Base-by-base conservation (phyloP, 2,888 invertebrate species). In the Acleris holmiana region DNA sequence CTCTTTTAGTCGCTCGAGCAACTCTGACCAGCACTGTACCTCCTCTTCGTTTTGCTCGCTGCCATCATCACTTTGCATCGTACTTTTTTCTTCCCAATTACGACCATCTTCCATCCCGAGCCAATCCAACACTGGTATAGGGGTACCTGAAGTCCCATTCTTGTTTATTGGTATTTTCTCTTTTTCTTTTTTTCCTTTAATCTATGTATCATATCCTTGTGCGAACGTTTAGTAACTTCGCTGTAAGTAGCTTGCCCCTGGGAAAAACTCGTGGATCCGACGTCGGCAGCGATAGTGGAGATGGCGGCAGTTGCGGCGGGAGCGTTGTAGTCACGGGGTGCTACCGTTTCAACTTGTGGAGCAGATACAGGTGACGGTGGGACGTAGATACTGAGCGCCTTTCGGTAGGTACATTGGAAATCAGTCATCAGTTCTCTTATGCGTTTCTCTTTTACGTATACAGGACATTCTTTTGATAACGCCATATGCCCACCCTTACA, bases 351-450 rank as follows among this genome's bases (percentile, higher is more conserved):
- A 1, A 1, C 7, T 25, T n/a, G 40, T 15, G 35, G 4, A 19
- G 1, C 41, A 35, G 10, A 19, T 40, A 23, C 15, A 8, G 49
- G 40, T 2, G 25, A 49, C 15, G 49, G 41, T 18, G 46, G 35
- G 5, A 49, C 41, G 46, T 49, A 71, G 21, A 61, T 46, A 6
- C 50, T 51, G 4, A 67, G 41, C 4, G 71, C 68, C 56, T 64
- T 68, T 54, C 50, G 62, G 50, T 69, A 71, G 8, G 69, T 66
- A 51, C 70, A 71, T 25, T 69, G 70, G 35, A 67, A 70, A 5
- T 71, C 69, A 0, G 67, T 41, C 71, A 73, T 73, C 5, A 71
- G 19, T 25, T 70, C 67, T 23, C 71, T 41, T 1, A 71, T 47
- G 10, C 41, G 63, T 57, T 65, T 70, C 44, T 73, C 73, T 61